Base-by-base conservation (phyloP, 2,113 vertebrate species). In the Zeus faber region DNA sequence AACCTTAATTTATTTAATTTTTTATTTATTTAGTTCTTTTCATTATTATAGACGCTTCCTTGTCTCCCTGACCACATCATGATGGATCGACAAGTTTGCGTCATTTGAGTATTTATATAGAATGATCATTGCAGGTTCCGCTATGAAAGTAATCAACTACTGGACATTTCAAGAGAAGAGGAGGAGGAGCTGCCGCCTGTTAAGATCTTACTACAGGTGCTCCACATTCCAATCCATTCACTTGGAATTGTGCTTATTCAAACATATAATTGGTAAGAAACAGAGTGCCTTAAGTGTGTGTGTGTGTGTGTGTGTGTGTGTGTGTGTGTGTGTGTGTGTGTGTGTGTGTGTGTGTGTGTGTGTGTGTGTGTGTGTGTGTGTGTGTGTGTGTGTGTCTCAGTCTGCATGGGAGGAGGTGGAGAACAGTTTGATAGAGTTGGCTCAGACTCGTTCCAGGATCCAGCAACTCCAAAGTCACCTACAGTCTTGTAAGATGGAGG, bases 381-480 rank as follows among this genome's bases (percentile, higher is more conserved):
- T 16, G 3, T 40, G 4, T 69, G 16, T 64, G 39, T 60, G 24
- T 71, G 18, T 60, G 25, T 22, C 61, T 9, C 64, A 93, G 91
- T 79, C 77, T 46, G 86, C 84, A 6, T 92, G 91, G 91, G 68
- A 80, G 35, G 83, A 88, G 8, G 84, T 88, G 6, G 83, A 90
- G 52, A 65, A 79, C 50, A 77, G 78, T 37, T 75, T 70, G 3
- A 58, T 90, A 41, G 73, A 86, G 24, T 58, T 90, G 69, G 65
- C 77, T 1, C 74, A 70, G 14, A 83, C 81, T 17, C 83, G 81
- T 5, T 45, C 54, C 9, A 80, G 70, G 62, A 58, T 79, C 18
- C 67, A 47, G 47, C 61, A 65, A 49, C 70, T 89, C 6, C 55
- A 58, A 26, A 33, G 61, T 4, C 84, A 81, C 43, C 65, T 92